Base-by-base conservation (phyloP, 2,888 invertebrate genomes). In the Epistrophe eligans region DNA sequence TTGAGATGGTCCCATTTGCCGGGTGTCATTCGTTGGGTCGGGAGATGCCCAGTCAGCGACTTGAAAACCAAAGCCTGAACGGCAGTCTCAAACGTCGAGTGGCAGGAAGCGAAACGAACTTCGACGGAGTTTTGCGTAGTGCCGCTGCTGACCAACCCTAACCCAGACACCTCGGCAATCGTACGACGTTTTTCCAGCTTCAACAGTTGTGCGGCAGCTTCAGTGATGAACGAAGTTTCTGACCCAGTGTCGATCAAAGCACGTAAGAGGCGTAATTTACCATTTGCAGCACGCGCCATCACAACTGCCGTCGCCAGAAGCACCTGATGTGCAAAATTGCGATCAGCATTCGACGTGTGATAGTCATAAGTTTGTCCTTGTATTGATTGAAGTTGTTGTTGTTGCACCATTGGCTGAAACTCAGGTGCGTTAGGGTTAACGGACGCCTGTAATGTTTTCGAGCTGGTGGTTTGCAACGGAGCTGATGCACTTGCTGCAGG, bases 31-130 rank as follows among this genome's bases (percentile, higher is more conserved):
- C 9, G 24, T 19, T 55, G 70, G 38, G 40, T 11, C 55, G 70
- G 70, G 19, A 40, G 70, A 70, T 52, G 70, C 15, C 70, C 40
- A 52, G 70, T 70, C 67, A 80, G 67, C 73, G 79, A 57, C 67
- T 80, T 50, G 11, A 60, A 57, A 15, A 52, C 67, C n/a, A 74
- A 40, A 58, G 80, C 80, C 73, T 80, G 40, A 48, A 45, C 28
- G 43, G 40, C 57, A 0, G 11, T 67, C 67, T 67, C 24, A 70
- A 40, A 70, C 6, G 48, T 10, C 48, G 50, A 60, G 24, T 71
- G 71, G 50, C 45, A 15, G 19, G 62, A 71, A 2, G 43, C 15
- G 24, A 77, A 48, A 19, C n/a, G 15, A 17, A 66, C 35, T 10
- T 64, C 57, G 64, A 77, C 28, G 40, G 17, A 24, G 24, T 24